These are phyloP conservation scores for Phanerotoma sp. DNA, from an alignment of 2,888 invertebrate genomes.

Conservation along the genomic window DNA sequence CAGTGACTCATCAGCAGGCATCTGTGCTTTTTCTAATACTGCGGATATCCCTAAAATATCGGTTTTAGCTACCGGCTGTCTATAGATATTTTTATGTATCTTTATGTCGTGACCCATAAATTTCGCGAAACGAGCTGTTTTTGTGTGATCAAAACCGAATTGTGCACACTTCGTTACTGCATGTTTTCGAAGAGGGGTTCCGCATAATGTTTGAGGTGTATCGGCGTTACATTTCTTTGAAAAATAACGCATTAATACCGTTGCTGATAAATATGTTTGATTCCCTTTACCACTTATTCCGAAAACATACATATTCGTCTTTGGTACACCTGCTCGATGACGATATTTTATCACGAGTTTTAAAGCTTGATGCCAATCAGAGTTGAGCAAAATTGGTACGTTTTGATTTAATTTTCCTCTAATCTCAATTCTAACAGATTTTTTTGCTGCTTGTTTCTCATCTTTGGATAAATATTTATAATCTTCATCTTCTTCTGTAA, in stretches of 20 bases:
- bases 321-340: conserved; percentile 1
- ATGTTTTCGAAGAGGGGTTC: conserved; percentile 33
- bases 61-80: no score
- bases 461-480: conserved; percentile 12
- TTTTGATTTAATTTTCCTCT: conserved; percentile 26
- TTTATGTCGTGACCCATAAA: conserved; percentile 29
- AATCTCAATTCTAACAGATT: conserved; percentile 18
- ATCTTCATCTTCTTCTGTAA: conserved; percentile 10
- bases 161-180: conserved; percentile 31
- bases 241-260: conserved; percentile 26
- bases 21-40: conserved; percentile 34
- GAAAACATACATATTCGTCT: conserved; percentile 26
- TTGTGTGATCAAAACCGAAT: not conserved
- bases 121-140: conserved; percentile 15
- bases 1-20: no score
- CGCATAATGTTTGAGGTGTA: conserved; percentile 28
- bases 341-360: conserved; percentile 16
- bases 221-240: conserved; percentile 24
- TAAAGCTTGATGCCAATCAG: conserved; percentile 2
- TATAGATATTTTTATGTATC: conserved; percentile 32
- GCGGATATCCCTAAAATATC: conserved; percentile 32
- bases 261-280: conserved; percentile 25
- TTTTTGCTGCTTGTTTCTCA: conserved; percentile 11
- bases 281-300: conserved; percentile 22
- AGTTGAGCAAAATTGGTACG: conserved; percentile 25